Conservation (phyloP, 53 echinoderm and acorn worm genomes). For the Apostichopus leukothele region DNA sequence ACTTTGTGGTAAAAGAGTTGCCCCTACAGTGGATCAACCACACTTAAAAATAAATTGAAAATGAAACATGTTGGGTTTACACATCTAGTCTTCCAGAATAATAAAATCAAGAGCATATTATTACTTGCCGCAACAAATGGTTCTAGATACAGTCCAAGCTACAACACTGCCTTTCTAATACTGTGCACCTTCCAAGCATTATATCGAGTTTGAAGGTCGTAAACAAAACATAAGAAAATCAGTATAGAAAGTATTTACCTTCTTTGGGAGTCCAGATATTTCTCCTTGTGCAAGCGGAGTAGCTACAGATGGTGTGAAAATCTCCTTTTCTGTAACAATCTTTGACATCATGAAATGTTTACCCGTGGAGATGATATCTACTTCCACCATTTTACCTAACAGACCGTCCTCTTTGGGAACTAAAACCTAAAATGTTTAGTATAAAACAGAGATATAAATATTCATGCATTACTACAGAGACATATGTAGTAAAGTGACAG, state of each 20-base stretch:
- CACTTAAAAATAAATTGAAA: too few species aligned
- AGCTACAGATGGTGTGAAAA: slow-evolving; percentile 74
- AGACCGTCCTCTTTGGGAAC: slow-evolving; percentile 83
- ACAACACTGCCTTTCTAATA: too few species aligned
- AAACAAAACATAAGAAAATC: background rate
- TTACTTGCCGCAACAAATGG: too few species aligned
- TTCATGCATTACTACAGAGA: background rate
- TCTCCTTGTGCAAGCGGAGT: slow-evolving; percentile 65
- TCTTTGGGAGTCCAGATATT: slow-evolving; percentile 60
- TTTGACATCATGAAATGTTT: slow-evolving; percentile 88
- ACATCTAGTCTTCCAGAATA: too few species aligned
- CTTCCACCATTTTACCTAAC: slow-evolving; percentile 87
- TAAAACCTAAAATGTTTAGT: slow-evolving; percentile 63
- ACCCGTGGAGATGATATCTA: slow-evolving; percentile 80
- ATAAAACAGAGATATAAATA: background rate
- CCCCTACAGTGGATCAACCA: too few species aligned
- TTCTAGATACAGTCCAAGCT: too few species aligned
- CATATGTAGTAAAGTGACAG: background rate
- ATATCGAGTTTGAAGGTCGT: too few species aligned
- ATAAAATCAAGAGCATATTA: too few species aligned
- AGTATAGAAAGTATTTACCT: slow-evolving; percentile 14
- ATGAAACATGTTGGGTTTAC: too few species aligned
- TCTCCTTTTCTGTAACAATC: slow-evolving; percentile 54
- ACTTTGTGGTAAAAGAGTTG: too few species aligned
- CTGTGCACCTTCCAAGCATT: too few species aligned